A percentile compares a stretch with the other conserved stretches of the same genome.
These are phyloP conservation scores for Apamea anceps DNA, from an alignment of 2,888 invertebrate species.

Conservation along the genomic window DNA sequence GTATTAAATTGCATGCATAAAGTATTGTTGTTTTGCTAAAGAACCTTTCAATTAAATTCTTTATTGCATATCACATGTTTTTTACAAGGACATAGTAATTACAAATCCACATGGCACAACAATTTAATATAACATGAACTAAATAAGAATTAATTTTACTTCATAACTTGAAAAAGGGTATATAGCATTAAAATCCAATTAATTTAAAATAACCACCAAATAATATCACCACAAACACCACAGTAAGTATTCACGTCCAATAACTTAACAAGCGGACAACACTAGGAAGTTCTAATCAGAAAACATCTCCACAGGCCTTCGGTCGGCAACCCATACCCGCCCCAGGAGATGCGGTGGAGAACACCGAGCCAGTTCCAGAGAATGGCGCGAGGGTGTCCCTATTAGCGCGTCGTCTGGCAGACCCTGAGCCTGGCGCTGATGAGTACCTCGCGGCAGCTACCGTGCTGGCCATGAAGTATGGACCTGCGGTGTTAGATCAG, in stretches of 20 bases:
- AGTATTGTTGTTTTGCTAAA: not conserved
- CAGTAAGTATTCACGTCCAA: conserved; percentile 47
- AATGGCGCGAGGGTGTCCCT: conserved; percentile 94
- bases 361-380: conserved; percentile 77
- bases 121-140: not conserved
- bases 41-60: not conserved
- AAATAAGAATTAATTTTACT: not conserved
- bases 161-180: not conserved
- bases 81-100: not conserved
- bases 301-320: conserved; percentile 92
- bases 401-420: conserved; percentile 92
- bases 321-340: conserved; percentile 95
- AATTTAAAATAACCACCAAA: not conserved
- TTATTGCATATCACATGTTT: not conserved
- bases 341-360: conserved; percentile 60
- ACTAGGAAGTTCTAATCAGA: conserved; percentile 59
- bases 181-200: not conserved
- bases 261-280: conserved; percentile 55
- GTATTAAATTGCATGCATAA: not conserved
- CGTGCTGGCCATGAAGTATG: conserved; percentile 96
- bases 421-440: conserved; percentile 89
- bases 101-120: not conserved
- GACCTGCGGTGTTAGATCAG: conserved; percentile 92
- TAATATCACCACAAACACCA: not conserved
- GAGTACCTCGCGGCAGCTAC: conserved; percentile 96